Evolutionary conservation across 2,113 vertebrate genomes (phyloP), one percentile per base, ranked within the genome.

Genomic region (Aix galericulata): DNA sequence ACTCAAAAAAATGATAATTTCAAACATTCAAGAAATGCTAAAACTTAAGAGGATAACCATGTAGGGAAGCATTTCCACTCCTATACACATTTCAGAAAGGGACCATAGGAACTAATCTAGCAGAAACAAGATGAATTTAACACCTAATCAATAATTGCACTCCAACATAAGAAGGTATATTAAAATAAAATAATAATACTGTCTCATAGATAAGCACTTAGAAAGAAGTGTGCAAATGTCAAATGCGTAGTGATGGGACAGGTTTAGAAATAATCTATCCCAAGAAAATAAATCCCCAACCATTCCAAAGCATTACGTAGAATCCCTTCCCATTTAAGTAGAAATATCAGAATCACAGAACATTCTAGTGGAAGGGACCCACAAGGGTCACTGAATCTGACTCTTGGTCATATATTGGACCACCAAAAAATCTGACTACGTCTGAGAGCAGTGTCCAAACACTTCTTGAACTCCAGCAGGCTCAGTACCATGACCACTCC

Each of bases 221-320:
- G 13, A 59, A 78, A 55, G 6, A 64, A 56, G 5, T 20, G 18
- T 3, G 4, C 22, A 81, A 78, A 46, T 31, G 21, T 32, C 60
- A 89, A 60, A 22, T 69, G 31, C 5, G 32, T 50, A 64, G 23
- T 68, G 68, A 62, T 62, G 11, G 5, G 4, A 46, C 62, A 71
- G 13, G 25, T 69, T 82, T 86, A 88, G 23, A 88, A 90, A 77
- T 13, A 32, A 75, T 21, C 16, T 60, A 27, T 40, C 7, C 38
- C 34, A 68, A 40, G n/a, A 60, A 86, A 92, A 85, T 22, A 15
- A 67, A 72, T 58, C 46, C 52, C 9, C 8, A 78, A 8, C 18
- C 5, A 12, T 14, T 11, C 13, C 8, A n/a, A 56, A 63, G 52
- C 3, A 1, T 11, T 12, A 66, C 4, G 22, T n/a, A 9, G 10